Evolutionary conservation across 2,113 vertebrate species (phyloP).

Genomic region (Cochlearius cochlearius): DNA sequence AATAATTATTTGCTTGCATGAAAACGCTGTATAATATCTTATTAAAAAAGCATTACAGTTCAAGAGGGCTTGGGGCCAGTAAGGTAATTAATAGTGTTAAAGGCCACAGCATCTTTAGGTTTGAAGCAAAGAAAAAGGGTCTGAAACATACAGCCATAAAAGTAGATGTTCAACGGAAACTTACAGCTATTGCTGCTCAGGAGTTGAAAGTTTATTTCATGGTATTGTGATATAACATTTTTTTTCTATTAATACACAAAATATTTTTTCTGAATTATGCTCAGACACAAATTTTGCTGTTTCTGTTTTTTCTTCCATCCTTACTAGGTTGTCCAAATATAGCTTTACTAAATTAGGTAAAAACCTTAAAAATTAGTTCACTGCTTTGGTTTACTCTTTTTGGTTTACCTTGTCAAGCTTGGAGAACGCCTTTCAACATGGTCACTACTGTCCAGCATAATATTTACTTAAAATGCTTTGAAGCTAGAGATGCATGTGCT

Average conservation of each 20-base stretch:
- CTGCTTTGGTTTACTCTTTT: background rate
- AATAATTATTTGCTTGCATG: background rate
- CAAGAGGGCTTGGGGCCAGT: background rate
- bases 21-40: background rate
- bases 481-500: background rate
- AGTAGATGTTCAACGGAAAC: background rate
- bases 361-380: background rate
- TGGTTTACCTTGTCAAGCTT: background rate
- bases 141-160: background rate
- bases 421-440: background rate
- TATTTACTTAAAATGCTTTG: background rate
- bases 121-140: background rate
- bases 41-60: background rate
- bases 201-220: background rate
- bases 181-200: background rate
- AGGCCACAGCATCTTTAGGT: background rate
- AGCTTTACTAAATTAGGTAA: background rate
- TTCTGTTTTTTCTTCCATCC: background rate
- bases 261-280: background rate
- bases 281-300: background rate
- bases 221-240: background rate
- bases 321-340: background rate
- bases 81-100: background rate
- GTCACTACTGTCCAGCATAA: background rate
- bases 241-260: background rate